A percentile compares a stretch with the other conserved stretches of the same genome.
phyloP scores from a whole-genome alignment of 2,113 vertebrate species.

The Podarcis raffonei region DNA sequence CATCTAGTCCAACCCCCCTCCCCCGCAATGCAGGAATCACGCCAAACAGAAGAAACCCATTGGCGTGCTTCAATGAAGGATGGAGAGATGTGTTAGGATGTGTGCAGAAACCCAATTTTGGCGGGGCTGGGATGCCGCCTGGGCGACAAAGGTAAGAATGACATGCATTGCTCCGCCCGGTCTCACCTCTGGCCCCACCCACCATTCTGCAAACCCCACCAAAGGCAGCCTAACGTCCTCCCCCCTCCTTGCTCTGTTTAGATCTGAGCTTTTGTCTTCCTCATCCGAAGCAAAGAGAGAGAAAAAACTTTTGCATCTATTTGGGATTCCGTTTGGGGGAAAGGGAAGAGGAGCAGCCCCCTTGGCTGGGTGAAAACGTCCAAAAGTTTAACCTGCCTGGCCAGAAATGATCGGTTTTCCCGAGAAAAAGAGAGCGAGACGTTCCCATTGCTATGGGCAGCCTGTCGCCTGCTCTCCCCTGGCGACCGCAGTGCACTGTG shows the following conservation, averaged over 20 bases:
- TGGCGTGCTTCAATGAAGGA: too few relatives aligned
- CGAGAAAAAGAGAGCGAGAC: neutral
- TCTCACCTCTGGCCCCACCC: too few relatives aligned
- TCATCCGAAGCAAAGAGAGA: neutral
- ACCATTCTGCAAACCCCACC: too few relatives aligned
- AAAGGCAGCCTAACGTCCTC: too few relatives aligned
- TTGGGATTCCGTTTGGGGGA: neutral
- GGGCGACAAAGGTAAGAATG: too few relatives aligned
- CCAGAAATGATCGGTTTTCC: conserved; percentile 29
- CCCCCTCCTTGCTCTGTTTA: neutral
- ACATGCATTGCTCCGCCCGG: too few relatives aligned
- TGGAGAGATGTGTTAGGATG: too few relatives aligned
- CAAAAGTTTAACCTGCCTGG: conserved; percentile 52
- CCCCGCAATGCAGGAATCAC: too few relatives aligned
- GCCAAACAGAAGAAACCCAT: too few relatives aligned
- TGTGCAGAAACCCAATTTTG: too few relatives aligned
- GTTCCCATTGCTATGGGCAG: neutral
- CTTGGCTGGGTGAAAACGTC: neutral
- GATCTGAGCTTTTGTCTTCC: neutral
- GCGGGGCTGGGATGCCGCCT: too few relatives aligned
- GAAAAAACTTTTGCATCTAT: fast-evolving
- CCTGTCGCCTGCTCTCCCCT: conserved; percentile 12
- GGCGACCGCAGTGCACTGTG: conserved; percentile 4
- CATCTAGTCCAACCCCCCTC: too few relatives aligned
- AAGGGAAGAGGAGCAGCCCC: neutral